Evolutionary conservation across 2,797 vertebrate species (phyloP).

Genomic region (Gymnoscopelus microlampas): DNA sequence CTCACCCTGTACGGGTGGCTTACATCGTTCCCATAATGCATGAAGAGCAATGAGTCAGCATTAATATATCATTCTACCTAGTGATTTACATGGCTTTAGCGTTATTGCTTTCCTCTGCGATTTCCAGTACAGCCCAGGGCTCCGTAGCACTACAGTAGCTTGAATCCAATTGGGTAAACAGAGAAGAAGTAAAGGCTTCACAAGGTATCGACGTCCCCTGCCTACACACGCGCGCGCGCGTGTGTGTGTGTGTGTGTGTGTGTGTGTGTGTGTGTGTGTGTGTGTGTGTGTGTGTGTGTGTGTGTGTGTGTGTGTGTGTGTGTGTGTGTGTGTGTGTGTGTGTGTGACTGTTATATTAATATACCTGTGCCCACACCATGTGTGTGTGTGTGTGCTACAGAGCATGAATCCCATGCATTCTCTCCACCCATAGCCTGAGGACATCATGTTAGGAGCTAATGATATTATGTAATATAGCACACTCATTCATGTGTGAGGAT

Average conservation of each 20-base stretch:
- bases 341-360: too few relatives aligned
- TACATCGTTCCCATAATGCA: conserved; percentile 5
- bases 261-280: too few relatives aligned
- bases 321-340: too few relatives aligned
- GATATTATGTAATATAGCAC: conserved; percentile 66
- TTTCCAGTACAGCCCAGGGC: neutral
- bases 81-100: conserved; percentile 14
- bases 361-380: too few relatives aligned
- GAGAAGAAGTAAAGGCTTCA: conserved; percentile 28
- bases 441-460: conserved; percentile 45
- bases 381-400: neutral
- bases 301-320: too few relatives aligned
- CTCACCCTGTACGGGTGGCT: neutral
- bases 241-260: too few relatives aligned
- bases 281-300: neutral
- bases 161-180: conserved; percentile 7
- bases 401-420: conserved; percentile 13
- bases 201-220: conserved; percentile 50
- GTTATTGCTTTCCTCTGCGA: conserved; percentile 5
- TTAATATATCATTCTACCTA: conserved; percentile 17
- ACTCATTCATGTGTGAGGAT: conserved; percentile 57
- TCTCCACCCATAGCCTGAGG: conserved; percentile 36
- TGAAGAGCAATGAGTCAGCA: conserved; percentile 46
- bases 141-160: conserved; percentile 1
- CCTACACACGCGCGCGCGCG: too few relatives aligned